Evolutionary conservation across 2,113 vertebrate genomes (phyloP).

Genomic region (Butorides virescens): DNA sequence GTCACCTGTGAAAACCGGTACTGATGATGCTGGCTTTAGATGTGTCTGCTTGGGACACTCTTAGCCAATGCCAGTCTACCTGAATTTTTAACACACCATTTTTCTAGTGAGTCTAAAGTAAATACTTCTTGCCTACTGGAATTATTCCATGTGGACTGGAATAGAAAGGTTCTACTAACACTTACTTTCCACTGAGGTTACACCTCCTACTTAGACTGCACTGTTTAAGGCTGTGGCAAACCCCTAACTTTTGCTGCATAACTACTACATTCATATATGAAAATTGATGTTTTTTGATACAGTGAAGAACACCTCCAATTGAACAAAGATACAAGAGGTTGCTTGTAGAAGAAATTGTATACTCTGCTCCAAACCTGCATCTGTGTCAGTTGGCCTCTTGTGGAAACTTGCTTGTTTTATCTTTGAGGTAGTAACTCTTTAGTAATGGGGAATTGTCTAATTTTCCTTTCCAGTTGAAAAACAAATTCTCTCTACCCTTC

Average conservation of each 20-base stretch:
- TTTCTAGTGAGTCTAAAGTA: not conserved
- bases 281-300: not conserved
- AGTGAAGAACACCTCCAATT: not conserved
- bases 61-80: not conserved
- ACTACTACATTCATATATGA: not conserved
- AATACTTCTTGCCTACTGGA: not conserved
- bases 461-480: not conserved
- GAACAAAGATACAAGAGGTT: not conserved
- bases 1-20: not conserved
- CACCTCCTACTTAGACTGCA: not conserved
- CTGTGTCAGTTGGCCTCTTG: not conserved
- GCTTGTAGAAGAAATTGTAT: not conserved
- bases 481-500: not conserved
- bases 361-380: not conserved
- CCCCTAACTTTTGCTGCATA: not conserved
- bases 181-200: not conserved
- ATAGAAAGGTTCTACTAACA: not conserved
- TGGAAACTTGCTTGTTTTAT: not conserved
- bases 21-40: not conserved
- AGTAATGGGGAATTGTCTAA: not conserved
- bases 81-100: not conserved
- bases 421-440: not conserved
- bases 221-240: not conserved
- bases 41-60: not conserved
- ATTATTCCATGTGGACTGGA: not conserved